Percentiles rank a stretch among this genome's conserved stretches.
Evolutionary conservation across 2,797 vertebrate species (phyloP).

Genomic region (Pygocentrus nattereri): DNA sequence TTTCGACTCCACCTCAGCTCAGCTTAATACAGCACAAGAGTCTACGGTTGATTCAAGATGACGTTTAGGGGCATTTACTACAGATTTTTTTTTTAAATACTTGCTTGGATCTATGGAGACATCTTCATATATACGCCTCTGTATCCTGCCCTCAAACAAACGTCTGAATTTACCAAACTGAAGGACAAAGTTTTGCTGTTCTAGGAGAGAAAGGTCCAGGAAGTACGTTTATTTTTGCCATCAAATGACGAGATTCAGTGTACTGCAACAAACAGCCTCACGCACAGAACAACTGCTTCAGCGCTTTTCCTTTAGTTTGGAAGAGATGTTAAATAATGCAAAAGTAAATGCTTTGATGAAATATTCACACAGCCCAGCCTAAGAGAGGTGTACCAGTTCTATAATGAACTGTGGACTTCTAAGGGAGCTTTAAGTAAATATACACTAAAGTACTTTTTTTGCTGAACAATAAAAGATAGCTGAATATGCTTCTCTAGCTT

Average conservation of each 20-base stretch:
- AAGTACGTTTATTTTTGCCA: slow-evolving; percentile 11
- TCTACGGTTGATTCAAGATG: neutral
- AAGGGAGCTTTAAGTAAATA: neutral
- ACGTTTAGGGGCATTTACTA: neutral
- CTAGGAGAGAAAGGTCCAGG: neutral
- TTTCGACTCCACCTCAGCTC: slow-evolving; percentile 4
- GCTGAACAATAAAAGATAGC: too few relatives aligned
- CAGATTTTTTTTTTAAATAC: slow-evolving; percentile 12
- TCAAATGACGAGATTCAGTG: neutral
- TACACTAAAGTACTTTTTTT: too few relatives aligned
- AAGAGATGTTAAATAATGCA: slow-evolving; percentile 45
- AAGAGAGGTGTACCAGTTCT: neutral
- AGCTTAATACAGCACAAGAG: slow-evolving; percentile 31
- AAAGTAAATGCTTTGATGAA: slow-evolving; percentile 37
- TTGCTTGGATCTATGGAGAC: slow-evolving; percentile 27
- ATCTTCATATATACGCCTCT: slow-evolving; percentile 8
- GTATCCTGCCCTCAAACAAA: neutral
- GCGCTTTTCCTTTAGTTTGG: slow-evolving; percentile 17
- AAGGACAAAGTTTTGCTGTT: neutral
- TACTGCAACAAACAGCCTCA: neutral
- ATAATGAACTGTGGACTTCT: neutral
- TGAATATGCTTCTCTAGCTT: too few relatives aligned
- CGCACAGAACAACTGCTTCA: slow-evolving; percentile 26
- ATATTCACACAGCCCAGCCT: slow-evolving; percentile 44
- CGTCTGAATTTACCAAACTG: neutral